Conservation (phyloP, 2,888 invertebrate species). For the Ditula angustiorana region DNA sequence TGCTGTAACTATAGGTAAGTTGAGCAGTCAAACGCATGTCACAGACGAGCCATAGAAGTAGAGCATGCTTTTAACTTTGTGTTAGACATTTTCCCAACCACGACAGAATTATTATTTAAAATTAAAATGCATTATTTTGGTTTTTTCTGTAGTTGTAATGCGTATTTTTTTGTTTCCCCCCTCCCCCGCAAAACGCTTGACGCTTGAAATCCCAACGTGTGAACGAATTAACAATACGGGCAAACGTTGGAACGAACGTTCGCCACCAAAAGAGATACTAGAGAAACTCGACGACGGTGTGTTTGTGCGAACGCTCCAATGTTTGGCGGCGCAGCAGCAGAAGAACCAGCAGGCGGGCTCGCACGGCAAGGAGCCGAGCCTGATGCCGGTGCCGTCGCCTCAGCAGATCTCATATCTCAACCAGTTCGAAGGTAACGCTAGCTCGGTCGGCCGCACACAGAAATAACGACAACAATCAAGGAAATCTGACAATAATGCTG, state of each 20-base stretch:
- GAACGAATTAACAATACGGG: slow-evolving; percentile 67
- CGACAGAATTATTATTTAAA: slow-evolving; percentile 54
- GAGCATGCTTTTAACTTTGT: slow-evolving; percentile 63
- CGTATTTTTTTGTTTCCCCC: slow-evolving; percentile 83
- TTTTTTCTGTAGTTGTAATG: slow-evolving; percentile 85
- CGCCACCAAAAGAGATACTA: slow-evolving; percentile 76
- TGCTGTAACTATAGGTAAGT: slow-evolving; percentile 56
- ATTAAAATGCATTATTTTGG: slow-evolving; percentile 47
- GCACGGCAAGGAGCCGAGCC: slow-evolving; percentile 92
- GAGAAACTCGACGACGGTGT: slow-evolving; percentile 83
- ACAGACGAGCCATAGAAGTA: slow-evolving; percentile 79
- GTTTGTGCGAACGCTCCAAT: slow-evolving; percentile 84
- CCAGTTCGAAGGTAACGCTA: slow-evolving; percentile 92
- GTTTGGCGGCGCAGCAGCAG: slow-evolving; percentile 83
- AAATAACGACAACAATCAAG: slow-evolving; percentile 47
- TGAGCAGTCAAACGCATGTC: slow-evolving; percentile 55
- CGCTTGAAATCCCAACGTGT: slow-evolving; percentile 83
- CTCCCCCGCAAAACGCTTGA: slow-evolving; percentile 81
- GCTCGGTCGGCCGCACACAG: slow-evolving; percentile 58
- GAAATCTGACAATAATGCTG: too few relatives aligned
- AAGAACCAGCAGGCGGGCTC: slow-evolving; percentile 76
- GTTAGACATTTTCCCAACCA: slow-evolving; percentile 86
- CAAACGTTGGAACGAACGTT: slow-evolving; percentile 55
- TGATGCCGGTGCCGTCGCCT: slow-evolving; percentile 98
- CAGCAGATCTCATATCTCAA: slow-evolving; percentile 98